phyloP scores from a whole-genome alignment of 2,113 vertebrate genomes.

The Zosterops pallidus region DNA sequence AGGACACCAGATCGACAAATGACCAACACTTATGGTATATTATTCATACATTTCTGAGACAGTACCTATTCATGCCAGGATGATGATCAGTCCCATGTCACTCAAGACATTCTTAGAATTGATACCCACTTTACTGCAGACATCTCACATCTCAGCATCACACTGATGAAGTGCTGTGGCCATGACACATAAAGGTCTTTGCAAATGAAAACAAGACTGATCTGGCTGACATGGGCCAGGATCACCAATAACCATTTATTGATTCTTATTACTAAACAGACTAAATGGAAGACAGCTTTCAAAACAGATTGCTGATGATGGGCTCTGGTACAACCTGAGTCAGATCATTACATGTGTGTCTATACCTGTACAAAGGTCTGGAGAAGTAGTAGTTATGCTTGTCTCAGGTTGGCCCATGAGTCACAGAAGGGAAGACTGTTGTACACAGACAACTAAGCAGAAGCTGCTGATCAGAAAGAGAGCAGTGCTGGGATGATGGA shows the following conservation, averaged over 20 bases:
- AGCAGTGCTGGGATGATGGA: background rate
- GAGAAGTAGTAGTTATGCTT: background rate
- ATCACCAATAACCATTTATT: background rate
- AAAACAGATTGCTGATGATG: background rate
- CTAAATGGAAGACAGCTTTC: background rate
- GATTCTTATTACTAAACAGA: background rate
- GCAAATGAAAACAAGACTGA: background rate
- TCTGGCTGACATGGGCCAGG: background rate
- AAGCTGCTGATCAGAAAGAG: background rate
- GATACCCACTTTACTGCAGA: background rate
- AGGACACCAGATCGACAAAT: background rate
- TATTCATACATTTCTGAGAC: background rate
- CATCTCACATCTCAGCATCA: background rate
- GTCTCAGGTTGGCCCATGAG: background rate
- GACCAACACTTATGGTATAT: background rate
- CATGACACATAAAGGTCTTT: background rate
- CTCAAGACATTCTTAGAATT: background rate
- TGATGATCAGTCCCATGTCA: background rate
- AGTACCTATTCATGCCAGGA: background rate
- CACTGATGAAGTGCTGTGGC: background rate
- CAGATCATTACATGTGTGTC: background rate
- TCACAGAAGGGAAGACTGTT: background rate
- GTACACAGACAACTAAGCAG: background rate
- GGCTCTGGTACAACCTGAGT: background rate
- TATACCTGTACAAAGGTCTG: background rate